A percentile compares a stretch with the other conserved stretches of the same genome.
phyloP scores from a whole-genome alignment of 2,888 invertebrate genomes.

The Ochlodes sylvanus region DNA sequence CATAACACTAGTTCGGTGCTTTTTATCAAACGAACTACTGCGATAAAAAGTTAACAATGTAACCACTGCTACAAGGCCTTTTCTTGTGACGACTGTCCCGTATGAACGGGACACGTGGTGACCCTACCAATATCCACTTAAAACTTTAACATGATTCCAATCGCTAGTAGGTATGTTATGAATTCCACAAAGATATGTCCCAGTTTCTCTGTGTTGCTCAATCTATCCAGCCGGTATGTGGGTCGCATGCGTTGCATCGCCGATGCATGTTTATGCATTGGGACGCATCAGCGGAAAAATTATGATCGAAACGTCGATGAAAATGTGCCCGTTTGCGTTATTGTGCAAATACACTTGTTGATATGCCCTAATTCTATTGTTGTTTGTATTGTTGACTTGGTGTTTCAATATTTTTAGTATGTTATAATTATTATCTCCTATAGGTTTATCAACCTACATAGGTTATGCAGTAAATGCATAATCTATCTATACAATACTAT shows the following conservation, averaged over 20 bases:
- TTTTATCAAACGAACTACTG: no score
- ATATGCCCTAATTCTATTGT: constrained; percentile 8
- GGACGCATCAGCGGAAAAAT: constrained; percentile 38
- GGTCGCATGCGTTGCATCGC: constrained; percentile 29
- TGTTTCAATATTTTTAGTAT: no score
- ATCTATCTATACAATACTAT: no score
- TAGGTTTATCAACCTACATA: no score
- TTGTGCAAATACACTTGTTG: constrained; percentile 23
- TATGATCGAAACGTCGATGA: constrained; percentile 22
- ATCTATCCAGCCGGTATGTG: constrained; percentile 19
- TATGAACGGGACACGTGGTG: background rate
- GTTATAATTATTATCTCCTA: no score
- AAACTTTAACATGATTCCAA: background rate
- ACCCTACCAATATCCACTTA: background rate
- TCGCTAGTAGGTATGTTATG: constrained; percentile 7
- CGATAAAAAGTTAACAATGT: no score
- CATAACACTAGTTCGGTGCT: no score
- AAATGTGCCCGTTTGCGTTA: constrained; percentile 26
- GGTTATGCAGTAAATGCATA: no score
- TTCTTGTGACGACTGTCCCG: no score
- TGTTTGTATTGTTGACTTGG: background rate
- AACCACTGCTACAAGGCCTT: no score
- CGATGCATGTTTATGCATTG: constrained; percentile 34
- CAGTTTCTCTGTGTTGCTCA: constrained; percentile 27
- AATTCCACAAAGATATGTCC: constrained; percentile 24